Evolutionary conservation across 2,888 invertebrate species (phyloP).

Genomic region (Sinopyrophorus schimmeli): DNA sequence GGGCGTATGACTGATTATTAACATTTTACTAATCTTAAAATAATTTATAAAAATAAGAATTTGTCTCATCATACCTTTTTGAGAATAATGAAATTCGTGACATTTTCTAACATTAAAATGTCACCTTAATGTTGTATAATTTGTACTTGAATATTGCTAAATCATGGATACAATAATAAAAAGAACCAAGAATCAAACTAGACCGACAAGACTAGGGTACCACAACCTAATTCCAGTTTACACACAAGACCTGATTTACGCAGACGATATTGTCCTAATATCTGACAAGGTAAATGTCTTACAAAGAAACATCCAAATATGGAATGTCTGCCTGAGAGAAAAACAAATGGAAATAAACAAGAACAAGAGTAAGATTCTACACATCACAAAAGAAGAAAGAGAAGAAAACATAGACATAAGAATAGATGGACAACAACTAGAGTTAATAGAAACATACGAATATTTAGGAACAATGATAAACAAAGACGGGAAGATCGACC

Average conservation of each 20-base stretch:
- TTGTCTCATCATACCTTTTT: too few species aligned
- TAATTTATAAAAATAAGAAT: too few species aligned
- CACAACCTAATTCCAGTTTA: constrained; percentile 1
- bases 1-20: too few species aligned
- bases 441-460: constrained; percentile 5
- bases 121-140: too few species aligned
- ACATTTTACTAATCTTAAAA: too few species aligned
- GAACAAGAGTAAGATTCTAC: constrained; percentile 14
- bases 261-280: constrained; percentile 4
- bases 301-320: constrained; percentile 8
- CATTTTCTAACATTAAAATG: too few species aligned
- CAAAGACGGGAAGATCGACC: constrained; percentile 8
- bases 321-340: constrained; percentile 5
- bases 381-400: constrained; percentile 9
- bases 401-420: too few species aligned
- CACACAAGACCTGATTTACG: constrained; percentile 7
- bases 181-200: constrained; percentile 7
- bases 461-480: constrained; percentile 6
- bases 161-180: constrained; percentile 11
- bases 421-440: too few species aligned
- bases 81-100: too few species aligned
- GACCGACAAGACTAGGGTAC: constrained; percentile 9
- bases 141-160: too few species aligned
- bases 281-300: constrained; percentile 6
- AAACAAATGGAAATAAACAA: constrained; percentile 8